Base-by-base conservation (phyloP, 1,140 invertebrate genomes). In the Diabrotica virgifera region DNA sequence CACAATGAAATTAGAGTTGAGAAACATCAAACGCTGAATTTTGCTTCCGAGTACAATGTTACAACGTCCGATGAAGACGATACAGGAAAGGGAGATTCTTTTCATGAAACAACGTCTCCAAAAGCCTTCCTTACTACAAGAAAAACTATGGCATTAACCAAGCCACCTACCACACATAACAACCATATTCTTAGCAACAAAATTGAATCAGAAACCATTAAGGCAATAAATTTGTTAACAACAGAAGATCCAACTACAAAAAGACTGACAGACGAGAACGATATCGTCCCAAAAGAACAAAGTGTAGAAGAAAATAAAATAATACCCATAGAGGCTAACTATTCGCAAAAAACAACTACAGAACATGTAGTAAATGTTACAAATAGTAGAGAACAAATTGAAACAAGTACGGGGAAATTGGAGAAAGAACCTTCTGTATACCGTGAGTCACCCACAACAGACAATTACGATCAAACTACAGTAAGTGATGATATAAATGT, bases 131-230 rank as follows among this genome's bases (percentile, higher is more conserved):
- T 54, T n/a, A 59, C 65, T 5, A 71, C 70, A 5, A 61, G 59
- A 46, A 69, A 65, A 61, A 63, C 40, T 50, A n/a, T 62, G 6
- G 56, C 54, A 36, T 52, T 70, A 24, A 72, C 71, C 5, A 72
- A 70, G 58, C 66, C 71, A 36, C 55, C 69, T 11, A 55, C 67
- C 5, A 61, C 46, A 51, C 67, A 55, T 52, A 65, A 65, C 12
- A 63, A 59, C 14, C 62, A 70, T 52, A 69, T 76, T 55, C 65
- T 76, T 36, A 76, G 61, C 59, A 77, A 77, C 52, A 75, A 75
- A 36, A 77, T 76, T 58, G 75, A 77, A 62, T 72, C 65, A 24
- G 76, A 76, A 58, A 68, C 59, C 14, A 46, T 63, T 5, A 71
- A 73, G 52, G 63, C 72, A 6, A 64, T 70, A 24, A 66, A 65